phyloP scores from a whole-genome alignment of 2,113 vertebrate genomes.

The Lamprologus sp. region DNA sequence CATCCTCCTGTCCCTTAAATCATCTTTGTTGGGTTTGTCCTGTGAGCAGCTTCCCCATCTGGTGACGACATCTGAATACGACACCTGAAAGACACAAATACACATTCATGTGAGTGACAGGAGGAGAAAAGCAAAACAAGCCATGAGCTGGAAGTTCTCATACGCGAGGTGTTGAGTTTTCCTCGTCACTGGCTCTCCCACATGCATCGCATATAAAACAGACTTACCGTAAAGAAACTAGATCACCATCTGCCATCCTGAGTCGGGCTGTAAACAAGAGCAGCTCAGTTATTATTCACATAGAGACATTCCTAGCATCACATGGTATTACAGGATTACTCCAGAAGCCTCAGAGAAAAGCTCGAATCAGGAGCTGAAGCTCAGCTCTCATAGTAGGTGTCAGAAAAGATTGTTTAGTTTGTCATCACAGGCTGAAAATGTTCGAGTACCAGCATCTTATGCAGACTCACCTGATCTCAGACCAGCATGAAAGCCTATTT shows the following conservation, averaged over 20 bases:
- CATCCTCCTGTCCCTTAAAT: neutral
- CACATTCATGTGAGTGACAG: neutral
- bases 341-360: constrained; percentile 13
- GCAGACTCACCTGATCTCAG: neutral
- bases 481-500: neutral
- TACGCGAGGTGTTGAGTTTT: neutral
- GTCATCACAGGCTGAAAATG: constrained; percentile 38
- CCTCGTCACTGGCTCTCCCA: neutral
- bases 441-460: neutral
- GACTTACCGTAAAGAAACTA: neutral
- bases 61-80: neutral
- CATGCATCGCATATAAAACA: neutral
- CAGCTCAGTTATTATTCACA: neutral
- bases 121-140: neutral
- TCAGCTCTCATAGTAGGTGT: constrained; percentile 61
- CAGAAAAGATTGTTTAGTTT: constrained; percentile 45
- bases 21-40: neutral
- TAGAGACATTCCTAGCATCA: neutral
- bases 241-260: neutral
- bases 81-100: neutral
- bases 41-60: neutral
- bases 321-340: neutral
- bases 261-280: neutral
- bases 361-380: constrained; percentile 42
- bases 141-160: neutral